Conservation (phyloP, 1,140 invertebrate genomes). For the Drosophila mauritiana region DNA sequence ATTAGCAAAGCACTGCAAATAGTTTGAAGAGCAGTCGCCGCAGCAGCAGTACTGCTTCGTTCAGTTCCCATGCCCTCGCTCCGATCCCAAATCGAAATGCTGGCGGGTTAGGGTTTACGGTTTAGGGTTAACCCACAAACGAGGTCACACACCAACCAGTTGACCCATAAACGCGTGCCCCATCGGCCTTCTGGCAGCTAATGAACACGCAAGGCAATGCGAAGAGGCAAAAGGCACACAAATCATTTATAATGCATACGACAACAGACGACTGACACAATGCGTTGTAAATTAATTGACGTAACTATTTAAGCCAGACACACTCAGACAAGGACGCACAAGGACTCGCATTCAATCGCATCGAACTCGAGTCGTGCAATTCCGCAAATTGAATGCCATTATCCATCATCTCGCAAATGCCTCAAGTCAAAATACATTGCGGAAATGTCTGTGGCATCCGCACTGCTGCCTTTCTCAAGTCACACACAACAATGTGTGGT, state of each 20-base stretch:
- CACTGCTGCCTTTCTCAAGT: background rate
- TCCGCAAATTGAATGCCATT: conserved; percentile 77
- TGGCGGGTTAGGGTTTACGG: background rate
- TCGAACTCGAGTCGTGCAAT: conserved; percentile 41
- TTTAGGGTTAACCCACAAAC: conserved; percentile 35
- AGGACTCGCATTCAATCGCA: conserved; percentile 1
- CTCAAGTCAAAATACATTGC: conserved; percentile 77
- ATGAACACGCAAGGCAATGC: conserved; percentile 32
- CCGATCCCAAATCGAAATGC: conserved; percentile 54
- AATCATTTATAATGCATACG: conserved; percentile 80
- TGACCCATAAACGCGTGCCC: conserved; percentile 67
- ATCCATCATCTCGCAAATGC: conserved; percentile 73
- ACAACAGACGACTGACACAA: conserved; percentile 73
- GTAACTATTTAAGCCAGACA: conserved; percentile 69
- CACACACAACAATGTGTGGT: conserved; percentile 35
- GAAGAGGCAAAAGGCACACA: conserved; percentile 36
- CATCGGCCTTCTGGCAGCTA: conserved; percentile 32
- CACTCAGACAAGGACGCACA: conserved; percentile 15
- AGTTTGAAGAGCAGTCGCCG: conserved; percentile 52
- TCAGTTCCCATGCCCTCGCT: background rate
- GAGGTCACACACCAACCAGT: conserved; percentile 60
- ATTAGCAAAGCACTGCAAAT: conserved; percentile 70
- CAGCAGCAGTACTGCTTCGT: background rate
- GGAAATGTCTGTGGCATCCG: conserved; percentile 67
- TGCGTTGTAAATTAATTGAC: conserved; percentile 81